Conservation (phyloP, 2,888 invertebrate genomes). For the Ypsolopha sequella region DNA sequence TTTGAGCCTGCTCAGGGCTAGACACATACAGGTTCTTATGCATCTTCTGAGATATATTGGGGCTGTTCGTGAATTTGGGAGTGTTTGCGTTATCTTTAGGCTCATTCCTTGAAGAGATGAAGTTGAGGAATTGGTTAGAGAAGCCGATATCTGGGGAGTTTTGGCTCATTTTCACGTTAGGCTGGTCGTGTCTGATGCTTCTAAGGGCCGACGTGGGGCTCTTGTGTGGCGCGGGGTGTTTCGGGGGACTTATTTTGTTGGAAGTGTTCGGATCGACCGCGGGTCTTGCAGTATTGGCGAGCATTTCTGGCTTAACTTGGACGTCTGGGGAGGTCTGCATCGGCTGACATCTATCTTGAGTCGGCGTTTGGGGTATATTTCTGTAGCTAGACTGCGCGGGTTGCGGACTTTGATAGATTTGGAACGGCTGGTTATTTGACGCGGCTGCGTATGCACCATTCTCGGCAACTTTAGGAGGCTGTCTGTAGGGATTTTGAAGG, state of each 20-base stretch:
- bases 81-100: slow-evolving; percentile 68
- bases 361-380: slow-evolving; percentile 23
- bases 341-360: slow-evolving; percentile 18
- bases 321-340: slow-evolving; percentile 22
- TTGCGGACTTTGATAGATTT: slow-evolving; percentile 59
- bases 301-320: slow-evolving; percentile 29
- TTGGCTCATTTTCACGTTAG: slow-evolving; percentile 44
- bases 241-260: slow-evolving; percentile 28
- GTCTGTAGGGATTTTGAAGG: slow-evolving; percentile 44
- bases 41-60: slow-evolving; percentile 64
- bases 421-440: slow-evolving; percentile 33
- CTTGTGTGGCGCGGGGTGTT: slow-evolving; percentile 35
- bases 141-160: slow-evolving; percentile 60
- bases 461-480: slow-evolving; percentile 36
- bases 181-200: slow-evolving; percentile 58
- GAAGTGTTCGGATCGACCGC: slow-evolving; percentile 26
- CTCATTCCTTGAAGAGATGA: slow-evolving; percentile 62
- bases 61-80: slow-evolving; percentile 64
- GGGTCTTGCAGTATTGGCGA: slow-evolving; percentile 16
- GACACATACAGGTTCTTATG: slow-evolving; percentile 65
- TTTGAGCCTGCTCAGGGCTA: slow-evolving; percentile 64
- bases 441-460: slow-evolving; percentile 28
- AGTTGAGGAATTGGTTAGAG: slow-evolving; percentile 61
- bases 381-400: slow-evolving; percentile 34
- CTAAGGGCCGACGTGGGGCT: slow-evolving; percentile 52